Percentiles rank a stretch among this genome's conserved stretches.
Evolutionary conservation across 2,113 vertebrate species (phyloP).

Genomic region (Seriola quinqueradiata): DNA sequence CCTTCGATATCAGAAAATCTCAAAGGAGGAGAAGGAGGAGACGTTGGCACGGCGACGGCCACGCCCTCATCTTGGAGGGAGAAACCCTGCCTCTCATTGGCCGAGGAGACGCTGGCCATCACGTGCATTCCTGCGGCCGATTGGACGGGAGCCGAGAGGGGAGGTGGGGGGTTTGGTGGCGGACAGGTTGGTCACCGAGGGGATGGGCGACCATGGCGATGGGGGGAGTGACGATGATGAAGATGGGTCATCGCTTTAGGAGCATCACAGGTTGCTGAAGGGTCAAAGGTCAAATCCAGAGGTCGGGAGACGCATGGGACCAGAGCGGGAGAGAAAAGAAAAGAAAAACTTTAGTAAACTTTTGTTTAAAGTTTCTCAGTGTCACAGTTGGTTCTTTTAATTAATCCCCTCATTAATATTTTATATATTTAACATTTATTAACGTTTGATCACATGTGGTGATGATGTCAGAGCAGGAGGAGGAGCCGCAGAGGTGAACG

Average conservation of each 20-base stretch:
- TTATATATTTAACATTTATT: too few species aligned
- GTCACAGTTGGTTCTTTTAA: too few species aligned
- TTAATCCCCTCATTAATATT: too few species aligned
- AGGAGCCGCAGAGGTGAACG: background rate
- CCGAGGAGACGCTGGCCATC: slow-evolving; percentile 90
- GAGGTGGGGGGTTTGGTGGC: background rate
- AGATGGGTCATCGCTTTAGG: slow-evolving; percentile 28
- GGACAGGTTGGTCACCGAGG: background rate
- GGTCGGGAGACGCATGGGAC: too few species aligned
- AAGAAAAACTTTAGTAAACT: background rate
- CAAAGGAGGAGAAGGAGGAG: slow-evolving; percentile 52
- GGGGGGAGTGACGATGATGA: background rate
- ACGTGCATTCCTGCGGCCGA: slow-evolving; percentile 88
- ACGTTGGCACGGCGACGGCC: slow-evolving; percentile 77
- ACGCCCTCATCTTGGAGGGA: slow-evolving; percentile 65
- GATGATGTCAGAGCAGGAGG: too few species aligned
- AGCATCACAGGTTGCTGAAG: background rate
- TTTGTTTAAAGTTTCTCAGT: too few species aligned
- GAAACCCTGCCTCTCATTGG: slow-evolving; percentile 87
- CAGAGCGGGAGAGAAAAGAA: background rate
- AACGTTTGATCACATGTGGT: too few species aligned
- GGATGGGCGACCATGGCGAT: slow-evolving; percentile 4
- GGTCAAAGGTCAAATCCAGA: background rate
- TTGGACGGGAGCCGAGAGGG: slow-evolving; percentile 22
- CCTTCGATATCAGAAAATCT: slow-evolving; percentile 6